These are phyloP conservation scores for Hirundichthys speculiger DNA, from an alignment of 2,113 vertebrate species.

Conservation along the genomic window DNA sequence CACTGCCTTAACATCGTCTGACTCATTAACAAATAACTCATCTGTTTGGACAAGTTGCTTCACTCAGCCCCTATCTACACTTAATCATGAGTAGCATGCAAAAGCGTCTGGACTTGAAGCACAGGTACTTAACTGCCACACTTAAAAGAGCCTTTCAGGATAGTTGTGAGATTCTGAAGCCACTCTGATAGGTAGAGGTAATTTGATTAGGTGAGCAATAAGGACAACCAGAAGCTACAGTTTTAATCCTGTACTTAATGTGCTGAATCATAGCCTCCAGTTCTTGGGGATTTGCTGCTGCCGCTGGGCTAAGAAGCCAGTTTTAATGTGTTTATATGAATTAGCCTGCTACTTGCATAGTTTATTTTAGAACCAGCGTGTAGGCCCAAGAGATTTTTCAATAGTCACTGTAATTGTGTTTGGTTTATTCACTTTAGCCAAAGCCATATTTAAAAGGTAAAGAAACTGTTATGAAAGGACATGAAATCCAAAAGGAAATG, in stretches of 20 bases:
- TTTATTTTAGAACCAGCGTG: slow-evolving; percentile 75
- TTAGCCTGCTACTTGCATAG: slow-evolving; percentile 70
- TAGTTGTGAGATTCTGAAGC: slow-evolving; percentile 37
- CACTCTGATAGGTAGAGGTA: slow-evolving; percentile 30
- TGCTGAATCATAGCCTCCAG: slow-evolving; percentile 68
- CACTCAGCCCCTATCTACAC: slow-evolving; percentile 10
- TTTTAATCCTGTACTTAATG: slow-evolving; percentile 75
- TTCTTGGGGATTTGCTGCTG: slow-evolving; percentile 63
- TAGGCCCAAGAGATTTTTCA: slow-evolving; percentile 73
- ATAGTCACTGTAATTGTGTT: slow-evolving; percentile 60
- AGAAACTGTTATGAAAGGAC: slow-evolving; percentile 30
- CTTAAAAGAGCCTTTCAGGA: slow-evolving; percentile 50
- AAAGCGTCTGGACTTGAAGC: slow-evolving; percentile 39
- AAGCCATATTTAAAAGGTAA: slow-evolving; percentile 54
- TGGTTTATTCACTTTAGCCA: slow-evolving; percentile 69
- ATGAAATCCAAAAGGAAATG: slow-evolving; percentile 1
- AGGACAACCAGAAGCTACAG: slow-evolving; percentile 54
- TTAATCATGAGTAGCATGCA: slow-evolving; percentile 10
- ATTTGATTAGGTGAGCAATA: slow-evolving; percentile 61
- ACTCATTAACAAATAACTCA: slow-evolving; percentile 1
- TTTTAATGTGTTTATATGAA: slow-evolving; percentile 74
- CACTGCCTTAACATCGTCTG: slow-evolving; percentile 5
- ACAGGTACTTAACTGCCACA: slow-evolving; percentile 12
- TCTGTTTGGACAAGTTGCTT: slow-evolving; percentile 15
- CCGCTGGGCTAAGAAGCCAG: slow-evolving; percentile 70